Percentiles rank a stretch among this genome's conserved stretches.
phyloP scores from a whole-genome alignment of 2,888 invertebrate genomes.

The Pammene aurita region DNA sequence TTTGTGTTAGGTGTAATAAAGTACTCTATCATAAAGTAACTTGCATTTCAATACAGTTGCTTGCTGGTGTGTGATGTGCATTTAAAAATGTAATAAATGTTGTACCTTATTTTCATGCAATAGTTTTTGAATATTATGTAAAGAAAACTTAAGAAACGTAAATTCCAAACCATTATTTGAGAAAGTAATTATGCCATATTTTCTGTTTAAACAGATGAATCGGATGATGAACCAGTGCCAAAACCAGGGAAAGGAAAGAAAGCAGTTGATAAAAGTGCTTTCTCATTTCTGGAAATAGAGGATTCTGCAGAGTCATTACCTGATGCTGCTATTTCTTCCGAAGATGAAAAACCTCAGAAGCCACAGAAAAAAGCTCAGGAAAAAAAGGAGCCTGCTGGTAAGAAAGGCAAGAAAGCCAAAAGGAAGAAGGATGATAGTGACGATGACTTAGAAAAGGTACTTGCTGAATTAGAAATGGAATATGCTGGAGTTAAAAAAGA shows the following conservation, averaged over 20 bases:
- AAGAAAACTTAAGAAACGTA: too few relatives aligned
- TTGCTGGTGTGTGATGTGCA: too few relatives aligned
- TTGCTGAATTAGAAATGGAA: constrained; percentile 92
- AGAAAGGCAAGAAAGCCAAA: constrained; percentile 88
- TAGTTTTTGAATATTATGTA: too few relatives aligned
- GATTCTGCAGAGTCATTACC: constrained; percentile 81
- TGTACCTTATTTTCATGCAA: too few relatives aligned
- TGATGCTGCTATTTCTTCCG: constrained; percentile 74
- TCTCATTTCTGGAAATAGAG: constrained; percentile 87
- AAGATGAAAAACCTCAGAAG: constrained; percentile 74
- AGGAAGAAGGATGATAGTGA: constrained; percentile 90
- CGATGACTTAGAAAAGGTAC: constrained; percentile 91
- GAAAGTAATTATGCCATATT: not conserved
- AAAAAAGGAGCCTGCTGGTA: constrained; percentile 80
- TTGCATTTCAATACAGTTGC: too few relatives aligned
- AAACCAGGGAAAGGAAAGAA: constrained; percentile 75
- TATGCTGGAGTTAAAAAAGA: constrained; percentile 86
- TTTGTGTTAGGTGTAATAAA: too few relatives aligned
- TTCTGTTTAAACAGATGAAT: constrained; percentile 60
- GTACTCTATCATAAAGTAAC: too few relatives aligned
- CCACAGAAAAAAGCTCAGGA: constrained; percentile 69
- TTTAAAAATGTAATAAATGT: too few relatives aligned
- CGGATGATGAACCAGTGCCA: constrained; percentile 72
- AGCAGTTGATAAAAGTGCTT: constrained; percentile 83
- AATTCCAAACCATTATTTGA: too few relatives aligned